A percentile compares a stretch with the other conserved stretches of the same genome.
phyloP scores from a whole-genome alignment of 2,797 vertebrate genomes.

The Eulemur mongoz region DNA sequence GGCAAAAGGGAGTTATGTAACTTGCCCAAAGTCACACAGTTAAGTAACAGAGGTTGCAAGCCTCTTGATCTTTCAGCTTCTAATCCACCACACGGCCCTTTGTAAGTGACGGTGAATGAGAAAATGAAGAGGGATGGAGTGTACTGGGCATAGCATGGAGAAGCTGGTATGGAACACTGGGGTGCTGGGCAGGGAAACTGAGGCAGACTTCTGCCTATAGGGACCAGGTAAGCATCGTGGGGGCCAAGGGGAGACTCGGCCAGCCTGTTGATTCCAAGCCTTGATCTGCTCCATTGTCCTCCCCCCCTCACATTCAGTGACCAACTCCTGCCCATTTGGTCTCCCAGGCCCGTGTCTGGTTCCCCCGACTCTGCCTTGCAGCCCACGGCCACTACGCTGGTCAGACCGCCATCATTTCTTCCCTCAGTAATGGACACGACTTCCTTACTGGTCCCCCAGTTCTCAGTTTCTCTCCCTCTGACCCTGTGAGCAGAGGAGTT shows the following conservation, averaged over 20 bases:
- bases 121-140: background rate
- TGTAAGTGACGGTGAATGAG: background rate
- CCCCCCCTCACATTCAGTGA: background rate
- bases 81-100: background rate
- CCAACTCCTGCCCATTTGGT: background rate
- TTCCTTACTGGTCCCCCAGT: background rate
- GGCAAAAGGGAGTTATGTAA: background rate
- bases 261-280: background rate
- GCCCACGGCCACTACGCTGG: background rate
- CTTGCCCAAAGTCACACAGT: background rate
- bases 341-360: background rate
- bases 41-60: background rate
- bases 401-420: background rate
- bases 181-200: background rate
- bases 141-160: background rate
- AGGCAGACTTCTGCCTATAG: accelerated
- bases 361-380: background rate
- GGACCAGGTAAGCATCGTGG: too few species aligned
- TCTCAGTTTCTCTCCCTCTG: background rate
- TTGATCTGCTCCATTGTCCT: background rate
- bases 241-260: background rate
- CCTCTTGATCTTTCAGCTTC: background rate
- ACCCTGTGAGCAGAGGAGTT: background rate
- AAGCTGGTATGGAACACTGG: background rate
- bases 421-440: background rate